Evolutionary conservation across 2,888 invertebrate species (phyloP).

Genomic region (Euzetes globulus): DNA sequence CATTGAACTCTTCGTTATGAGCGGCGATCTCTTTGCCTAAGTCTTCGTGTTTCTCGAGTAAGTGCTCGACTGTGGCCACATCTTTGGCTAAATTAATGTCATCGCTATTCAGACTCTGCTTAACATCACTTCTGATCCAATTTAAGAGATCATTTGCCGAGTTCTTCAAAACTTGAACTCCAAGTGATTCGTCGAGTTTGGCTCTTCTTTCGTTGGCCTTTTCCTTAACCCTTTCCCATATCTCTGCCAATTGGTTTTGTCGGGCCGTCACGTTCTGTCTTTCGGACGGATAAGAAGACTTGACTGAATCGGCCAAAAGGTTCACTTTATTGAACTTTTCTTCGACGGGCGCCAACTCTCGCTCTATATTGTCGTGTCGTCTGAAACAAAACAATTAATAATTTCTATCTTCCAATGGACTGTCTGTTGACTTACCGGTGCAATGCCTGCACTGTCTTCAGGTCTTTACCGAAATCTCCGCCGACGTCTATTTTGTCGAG

Average conservation of each 20-base stretch:
- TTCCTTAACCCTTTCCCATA: slow-evolving; percentile 74
- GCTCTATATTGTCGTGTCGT: slow-evolving; percentile 60
- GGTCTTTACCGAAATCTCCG: slow-evolving; percentile 62
- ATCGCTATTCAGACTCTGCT: slow-evolving; percentile 68
- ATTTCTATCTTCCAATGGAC: slow-evolving; percentile 46
- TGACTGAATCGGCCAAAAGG: slow-evolving; percentile 78
- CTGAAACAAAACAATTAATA: neutral
- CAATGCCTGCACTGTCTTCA: slow-evolving; percentile 81
- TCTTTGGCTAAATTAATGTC: slow-evolving; percentile 63
- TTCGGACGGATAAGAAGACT: slow-evolving; percentile 84
- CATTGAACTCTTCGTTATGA: slow-evolving; percentile 75
- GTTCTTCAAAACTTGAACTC: slow-evolving; percentile 83
- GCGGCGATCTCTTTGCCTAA: slow-evolving; percentile 80
- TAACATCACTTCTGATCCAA: slow-evolving; percentile 67
- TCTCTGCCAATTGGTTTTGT: slow-evolving; percentile 71
- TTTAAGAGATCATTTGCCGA: slow-evolving; percentile 68
- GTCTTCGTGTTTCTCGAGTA: slow-evolving; percentile 83
- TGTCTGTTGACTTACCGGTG: slow-evolving; percentile 71
- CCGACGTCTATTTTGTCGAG: slow-evolving; percentile 71
- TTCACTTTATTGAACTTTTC: slow-evolving; percentile 82
- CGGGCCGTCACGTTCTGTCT: slow-evolving; percentile 71
- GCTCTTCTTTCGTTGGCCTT: slow-evolving; percentile 75
- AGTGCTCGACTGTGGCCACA: slow-evolving; percentile 82
- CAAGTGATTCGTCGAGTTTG: slow-evolving; percentile 84
- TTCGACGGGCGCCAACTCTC: slow-evolving; percentile 86